Conservation (phyloP, 2,888 invertebrate species). For the Tetranychus piercei region DNA sequence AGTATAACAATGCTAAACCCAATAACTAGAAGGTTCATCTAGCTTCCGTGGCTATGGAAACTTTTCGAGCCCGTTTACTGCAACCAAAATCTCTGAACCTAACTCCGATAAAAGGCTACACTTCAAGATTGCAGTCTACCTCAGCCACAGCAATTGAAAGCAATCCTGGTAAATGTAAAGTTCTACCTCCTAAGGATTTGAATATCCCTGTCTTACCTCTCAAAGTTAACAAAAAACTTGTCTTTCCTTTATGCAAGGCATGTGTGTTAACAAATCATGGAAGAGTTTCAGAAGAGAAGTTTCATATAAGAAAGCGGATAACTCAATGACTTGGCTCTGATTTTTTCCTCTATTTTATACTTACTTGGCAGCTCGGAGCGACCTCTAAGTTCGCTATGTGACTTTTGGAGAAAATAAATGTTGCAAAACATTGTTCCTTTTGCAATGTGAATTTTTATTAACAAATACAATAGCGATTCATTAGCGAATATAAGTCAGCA, state of each 20-base stretch:
- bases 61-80: constrained; percentile 17
- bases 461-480: not conserved
- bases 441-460: too few species aligned
- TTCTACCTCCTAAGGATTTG: constrained; percentile 27
- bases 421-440: too few species aligned
- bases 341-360: too few species aligned
- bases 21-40: constrained; percentile 17
- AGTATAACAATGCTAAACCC: constrained; percentile 13
- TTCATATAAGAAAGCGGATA: too few species aligned
- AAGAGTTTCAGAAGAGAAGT: too few species aligned
- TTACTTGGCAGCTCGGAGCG: too few species aligned
- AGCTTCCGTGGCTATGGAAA: constrained; percentile 17
- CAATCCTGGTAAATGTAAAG: constrained; percentile 22
- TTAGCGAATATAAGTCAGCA: constrained; percentile 10
- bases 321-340: too few species aligned
- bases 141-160: not conserved
- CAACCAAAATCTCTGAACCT: constrained; percentile 10
- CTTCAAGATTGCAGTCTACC: not conserved
- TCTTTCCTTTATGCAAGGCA: constrained; percentile 28
- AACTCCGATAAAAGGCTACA: constrained; percentile 19
- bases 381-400: too few species aligned
- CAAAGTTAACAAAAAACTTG: constrained; percentile 25
- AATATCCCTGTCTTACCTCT: constrained; percentile 29
- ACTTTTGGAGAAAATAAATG: too few species aligned
- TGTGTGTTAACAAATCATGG: constrained; percentile 23